Conservation (phyloP, 2,797 vertebrate genomes). For the Pempheris klunzingeri region DNA sequence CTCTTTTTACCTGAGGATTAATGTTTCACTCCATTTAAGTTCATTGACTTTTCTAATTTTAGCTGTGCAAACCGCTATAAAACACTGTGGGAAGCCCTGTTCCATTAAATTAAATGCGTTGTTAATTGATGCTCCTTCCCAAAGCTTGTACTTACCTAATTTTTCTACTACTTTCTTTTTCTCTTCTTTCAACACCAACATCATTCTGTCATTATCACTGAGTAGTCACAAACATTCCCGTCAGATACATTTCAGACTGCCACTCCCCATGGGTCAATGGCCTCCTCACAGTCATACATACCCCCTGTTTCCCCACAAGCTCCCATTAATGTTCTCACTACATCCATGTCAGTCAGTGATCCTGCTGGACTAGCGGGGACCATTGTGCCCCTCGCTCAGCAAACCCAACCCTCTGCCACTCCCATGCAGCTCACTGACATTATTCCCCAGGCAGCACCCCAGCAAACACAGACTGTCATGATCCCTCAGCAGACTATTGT, state of each 20-base stretch:
- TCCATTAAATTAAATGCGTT: constrained; percentile 70
- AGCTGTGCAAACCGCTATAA: constrained; percentile 18
- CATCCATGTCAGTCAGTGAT: constrained; percentile 80
- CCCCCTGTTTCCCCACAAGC: constrained; percentile 84
- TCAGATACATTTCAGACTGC: constrained; percentile 81
- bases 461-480: constrained; percentile 77
- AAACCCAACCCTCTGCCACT: constrained; percentile 78
- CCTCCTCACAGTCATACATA: constrained; percentile 82
- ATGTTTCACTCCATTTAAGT: not conserved
- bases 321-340: constrained; percentile 76
- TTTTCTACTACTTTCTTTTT: constrained; percentile 78
- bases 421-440: constrained; percentile 82
- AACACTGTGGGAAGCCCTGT: constrained; percentile 68
- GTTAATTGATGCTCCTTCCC: constrained; percentile 76
- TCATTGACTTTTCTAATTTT: constrained; percentile 3
- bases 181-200: constrained; percentile 68
- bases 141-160: constrained; percentile 82
- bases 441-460: constrained; percentile 77
- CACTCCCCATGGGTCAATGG: constrained; percentile 74
- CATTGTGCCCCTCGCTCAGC: constrained; percentile 76
- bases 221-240: constrained; percentile 83
- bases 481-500: constrained; percentile 81
- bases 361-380: constrained; percentile 75
- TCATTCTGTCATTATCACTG: constrained; percentile 70
- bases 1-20: constrained; percentile 9